Evolutionary conservation across 2,888 invertebrate genomes (phyloP).

Genomic region (Alloplasta piceator): DNA sequence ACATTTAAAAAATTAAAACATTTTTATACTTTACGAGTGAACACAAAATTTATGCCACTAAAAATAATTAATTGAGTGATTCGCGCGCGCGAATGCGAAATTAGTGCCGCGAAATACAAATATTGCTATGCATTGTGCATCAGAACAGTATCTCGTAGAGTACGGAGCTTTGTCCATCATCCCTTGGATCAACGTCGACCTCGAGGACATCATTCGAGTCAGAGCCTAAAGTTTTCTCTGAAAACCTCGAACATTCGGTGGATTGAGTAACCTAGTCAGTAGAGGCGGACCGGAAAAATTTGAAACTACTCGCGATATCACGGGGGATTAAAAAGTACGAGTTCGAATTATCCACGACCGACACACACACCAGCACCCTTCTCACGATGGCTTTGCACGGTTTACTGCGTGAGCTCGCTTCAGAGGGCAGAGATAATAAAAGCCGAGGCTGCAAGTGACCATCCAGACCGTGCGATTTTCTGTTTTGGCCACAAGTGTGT

Average conservation of each 20-base stretch:
- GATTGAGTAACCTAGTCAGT: background rate
- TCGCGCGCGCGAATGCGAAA: background rate
- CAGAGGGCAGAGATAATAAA: background rate
- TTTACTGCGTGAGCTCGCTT: background rate
- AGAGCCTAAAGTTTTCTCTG: background rate
- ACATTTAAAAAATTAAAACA: no score
- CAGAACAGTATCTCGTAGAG: background rate
- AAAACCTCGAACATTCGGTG: background rate
- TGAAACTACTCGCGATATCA: background rate
- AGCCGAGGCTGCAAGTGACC: slow-evolving; percentile 6
- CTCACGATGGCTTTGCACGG: background rate
- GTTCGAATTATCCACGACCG: background rate
- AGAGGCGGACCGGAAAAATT: background rate
- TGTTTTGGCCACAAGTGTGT: slow-evolving; percentile 5
- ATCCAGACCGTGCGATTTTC: slow-evolving; percentile 3
- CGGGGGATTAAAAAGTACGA: background rate
- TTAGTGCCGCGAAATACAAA: background rate
- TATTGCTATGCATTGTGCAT: background rate
- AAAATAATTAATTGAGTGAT: background rate
- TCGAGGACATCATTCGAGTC: background rate
- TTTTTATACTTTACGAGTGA: background rate
- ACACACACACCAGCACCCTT: background rate
- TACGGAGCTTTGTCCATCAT: background rate
- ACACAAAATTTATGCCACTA: background rate
- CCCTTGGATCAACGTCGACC: background rate